phyloP scores from a whole-genome alignment of 2,888 invertebrate genomes.

The Ichneumoninae sp. region DNA sequence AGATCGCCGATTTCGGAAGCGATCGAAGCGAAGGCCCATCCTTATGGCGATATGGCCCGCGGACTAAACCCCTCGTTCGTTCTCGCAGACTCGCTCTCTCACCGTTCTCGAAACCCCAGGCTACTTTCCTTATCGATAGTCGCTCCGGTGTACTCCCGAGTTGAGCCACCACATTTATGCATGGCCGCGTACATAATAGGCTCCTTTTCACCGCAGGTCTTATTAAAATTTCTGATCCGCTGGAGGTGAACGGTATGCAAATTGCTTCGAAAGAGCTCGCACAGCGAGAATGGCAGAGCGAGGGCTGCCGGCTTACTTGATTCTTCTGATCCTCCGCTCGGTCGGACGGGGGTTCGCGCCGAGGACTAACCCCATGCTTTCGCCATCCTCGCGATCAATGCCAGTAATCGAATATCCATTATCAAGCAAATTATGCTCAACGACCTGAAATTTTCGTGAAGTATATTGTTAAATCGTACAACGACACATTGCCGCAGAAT shows the following conservation, averaged over 20 bases:
- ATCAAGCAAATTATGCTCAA: constrained; percentile 51
- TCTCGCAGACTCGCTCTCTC: constrained; percentile 43
- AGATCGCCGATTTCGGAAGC: constrained; percentile 70
- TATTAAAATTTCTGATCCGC: constrained; percentile 86
- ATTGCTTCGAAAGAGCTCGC: constrained; percentile 80
- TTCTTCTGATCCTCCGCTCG: constrained; percentile 17
- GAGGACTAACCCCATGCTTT: background rate
- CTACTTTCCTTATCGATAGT: constrained; percentile 70
- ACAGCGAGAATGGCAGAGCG: constrained; percentile 35
- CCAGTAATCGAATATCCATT: constrained; percentile 63
- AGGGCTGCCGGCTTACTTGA: constrained; percentile 5
- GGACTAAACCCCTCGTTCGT: constrained; percentile 43
- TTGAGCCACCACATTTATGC: constrained; percentile 75
- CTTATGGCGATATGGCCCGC: constrained; percentile 47
- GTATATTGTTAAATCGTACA: background rate
- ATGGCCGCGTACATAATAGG: constrained; percentile 72
- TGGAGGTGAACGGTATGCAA: constrained; percentile 85
- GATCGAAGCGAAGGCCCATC: constrained; percentile 43
- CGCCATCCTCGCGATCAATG: constrained; percentile 48
- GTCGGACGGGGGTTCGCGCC: background rate
- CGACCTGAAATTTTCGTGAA: background rate
- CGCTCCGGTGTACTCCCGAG: constrained; percentile 49
- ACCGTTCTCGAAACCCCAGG: constrained; percentile 40
- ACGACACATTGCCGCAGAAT: background rate
- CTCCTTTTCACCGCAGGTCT: constrained; percentile 80